A percentile compares a stretch with the other conserved stretches of the same genome.
Conservation (phyloP, 2,113 vertebrate species). For the Gallinago media region DNA sequence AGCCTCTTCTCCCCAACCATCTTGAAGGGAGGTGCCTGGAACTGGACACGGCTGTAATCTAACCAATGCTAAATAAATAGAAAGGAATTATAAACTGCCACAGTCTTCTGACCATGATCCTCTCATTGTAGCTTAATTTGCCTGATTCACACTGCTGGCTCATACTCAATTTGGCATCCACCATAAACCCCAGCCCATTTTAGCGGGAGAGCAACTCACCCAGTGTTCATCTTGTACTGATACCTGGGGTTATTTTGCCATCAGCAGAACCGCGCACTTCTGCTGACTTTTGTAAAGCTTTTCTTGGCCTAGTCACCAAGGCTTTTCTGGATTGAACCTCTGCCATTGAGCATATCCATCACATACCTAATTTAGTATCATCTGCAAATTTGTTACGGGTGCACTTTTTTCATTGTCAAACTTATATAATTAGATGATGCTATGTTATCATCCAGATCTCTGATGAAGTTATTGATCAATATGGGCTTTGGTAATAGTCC, state of each 20-base stretch:
- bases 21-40: background rate
- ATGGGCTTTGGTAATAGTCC: background rate
- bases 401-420: background rate
- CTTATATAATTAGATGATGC: background rate
- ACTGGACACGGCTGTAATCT: background rate
- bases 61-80: background rate
- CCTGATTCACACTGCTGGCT: background rate
- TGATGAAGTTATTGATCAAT: background rate
- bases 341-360: background rate
- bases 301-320: background rate
- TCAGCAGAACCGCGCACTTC: background rate
- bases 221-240: background rate
- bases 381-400: background rate
- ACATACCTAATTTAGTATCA: background rate
- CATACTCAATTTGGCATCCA: background rate
- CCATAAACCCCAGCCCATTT: background rate
- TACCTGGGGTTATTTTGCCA: background rate
- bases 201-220: background rate
- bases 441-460: background rate
- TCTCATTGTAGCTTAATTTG: background rate
- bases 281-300: background rate
- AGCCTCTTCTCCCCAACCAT: background rate
- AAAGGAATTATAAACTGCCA: background rate
- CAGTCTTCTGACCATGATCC: background rate
- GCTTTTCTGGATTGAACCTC: background rate